Conservation (phyloP, 2,113 vertebrate species). For the Poecile atricapillus region DNA sequence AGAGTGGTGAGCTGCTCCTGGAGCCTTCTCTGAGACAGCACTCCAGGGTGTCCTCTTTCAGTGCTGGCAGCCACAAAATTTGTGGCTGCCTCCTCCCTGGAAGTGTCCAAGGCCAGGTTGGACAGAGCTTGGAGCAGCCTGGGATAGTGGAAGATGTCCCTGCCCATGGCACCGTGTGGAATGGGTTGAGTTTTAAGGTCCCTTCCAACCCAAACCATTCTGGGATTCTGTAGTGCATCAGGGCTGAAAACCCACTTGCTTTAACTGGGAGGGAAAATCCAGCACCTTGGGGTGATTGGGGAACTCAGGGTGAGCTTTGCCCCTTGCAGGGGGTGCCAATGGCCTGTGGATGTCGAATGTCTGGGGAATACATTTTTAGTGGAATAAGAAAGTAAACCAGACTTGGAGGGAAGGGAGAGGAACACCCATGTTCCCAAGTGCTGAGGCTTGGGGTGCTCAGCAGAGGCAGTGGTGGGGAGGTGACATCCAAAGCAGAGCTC, state of each 20-base stretch:
- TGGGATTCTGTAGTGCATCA: not conserved
- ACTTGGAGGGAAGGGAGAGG: not conserved
- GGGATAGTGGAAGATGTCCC: not conserved
- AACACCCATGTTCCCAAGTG: accelerated
- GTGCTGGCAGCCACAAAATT: not conserved
- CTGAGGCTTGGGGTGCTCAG: not conserved
- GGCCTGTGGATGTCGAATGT: not conserved
- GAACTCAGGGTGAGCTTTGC: not conserved
- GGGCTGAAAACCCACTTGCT: not conserved
- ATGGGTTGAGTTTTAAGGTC: accelerated
- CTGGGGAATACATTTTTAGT: not conserved
- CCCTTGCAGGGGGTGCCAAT: accelerated
- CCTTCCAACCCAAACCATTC: not conserved
- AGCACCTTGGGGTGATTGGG: not conserved
- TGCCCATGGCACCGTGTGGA: not conserved
- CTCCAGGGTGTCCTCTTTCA: not conserved
- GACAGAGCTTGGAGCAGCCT: not conserved
- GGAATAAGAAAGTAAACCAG: not conserved
- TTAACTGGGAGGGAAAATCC: not conserved
- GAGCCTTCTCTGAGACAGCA: not conserved
- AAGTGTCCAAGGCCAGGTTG: accelerated
- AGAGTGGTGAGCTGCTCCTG: not conserved
- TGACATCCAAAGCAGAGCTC: not conserved
- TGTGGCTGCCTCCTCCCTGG: not conserved
- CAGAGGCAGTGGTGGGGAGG: not conserved